Conservation (phyloP, 37 sponge, comb jelly and placozoan species). For the Mnemiopsis leidyi region DNA sequence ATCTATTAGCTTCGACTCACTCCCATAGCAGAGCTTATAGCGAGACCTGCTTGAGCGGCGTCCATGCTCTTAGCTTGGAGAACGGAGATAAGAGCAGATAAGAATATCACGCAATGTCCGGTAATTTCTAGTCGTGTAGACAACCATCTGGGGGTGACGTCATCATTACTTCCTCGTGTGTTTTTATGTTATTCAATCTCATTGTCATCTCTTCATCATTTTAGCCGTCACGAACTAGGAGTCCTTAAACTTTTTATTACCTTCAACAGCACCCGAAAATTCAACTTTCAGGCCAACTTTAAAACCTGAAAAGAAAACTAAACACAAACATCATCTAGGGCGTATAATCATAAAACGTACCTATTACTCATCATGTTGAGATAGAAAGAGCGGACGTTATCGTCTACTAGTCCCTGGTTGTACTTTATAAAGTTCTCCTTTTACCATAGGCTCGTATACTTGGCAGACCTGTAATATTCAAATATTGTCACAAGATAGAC, state of each 20-base stretch:
- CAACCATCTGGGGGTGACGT: slow-evolving; percentile 77
- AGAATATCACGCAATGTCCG: slow-evolving; percentile 86
- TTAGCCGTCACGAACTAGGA: no score
- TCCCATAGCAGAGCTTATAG: slow-evolving; percentile 88
- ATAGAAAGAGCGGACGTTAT: slow-evolving; percentile 93
- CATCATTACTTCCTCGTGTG: no score
- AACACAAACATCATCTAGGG: no score
- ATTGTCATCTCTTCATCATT: no score
- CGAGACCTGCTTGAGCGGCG: slow-evolving; percentile 84
- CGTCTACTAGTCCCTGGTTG: slow-evolving; percentile 82
- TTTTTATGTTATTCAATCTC: no score
- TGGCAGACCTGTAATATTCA: slow-evolving; percentile 73
- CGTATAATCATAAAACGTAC: slow-evolving; percentile 65
- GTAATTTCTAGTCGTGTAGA: slow-evolving; percentile 91
- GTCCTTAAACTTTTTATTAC: no score
- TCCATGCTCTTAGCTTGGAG: slow-evolving; percentile 69
- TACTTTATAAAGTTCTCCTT: slow-evolving; percentile 76
- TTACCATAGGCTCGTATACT: slow-evolving; percentile 89
- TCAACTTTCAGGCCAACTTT: no score
- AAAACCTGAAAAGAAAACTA: no score
- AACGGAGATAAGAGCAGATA: slow-evolving; percentile 89
- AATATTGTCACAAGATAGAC: no score
- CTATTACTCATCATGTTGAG: slow-evolving; percentile 85
- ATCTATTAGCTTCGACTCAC: slow-evolving; percentile 69
- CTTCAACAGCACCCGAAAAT: no score